These are phyloP conservation scores for Brachyalestes nurse DNA, from an alignment of 2,797 vertebrate genomes.

Conservation along the genomic window DNA sequence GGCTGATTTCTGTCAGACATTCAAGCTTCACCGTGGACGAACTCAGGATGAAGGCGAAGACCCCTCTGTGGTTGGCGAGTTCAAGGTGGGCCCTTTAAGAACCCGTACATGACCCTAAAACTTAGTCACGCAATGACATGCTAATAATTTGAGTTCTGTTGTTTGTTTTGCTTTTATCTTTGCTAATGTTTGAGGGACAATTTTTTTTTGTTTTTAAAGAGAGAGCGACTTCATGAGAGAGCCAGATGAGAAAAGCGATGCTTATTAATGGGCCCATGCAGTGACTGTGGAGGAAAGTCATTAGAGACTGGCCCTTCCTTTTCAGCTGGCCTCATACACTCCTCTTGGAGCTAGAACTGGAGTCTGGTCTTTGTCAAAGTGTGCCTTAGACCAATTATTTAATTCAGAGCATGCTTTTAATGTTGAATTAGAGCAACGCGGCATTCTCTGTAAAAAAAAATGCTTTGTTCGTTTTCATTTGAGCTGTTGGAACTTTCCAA, in stretches of 20 bases:
- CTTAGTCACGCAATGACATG: neutral
- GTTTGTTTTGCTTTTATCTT: constrained; percentile 25
- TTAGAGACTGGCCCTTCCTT: constrained; percentile 11
- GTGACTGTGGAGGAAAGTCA: constrained; percentile 9
- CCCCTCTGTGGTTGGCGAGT: constrained; percentile 91
- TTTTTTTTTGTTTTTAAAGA: neutral
- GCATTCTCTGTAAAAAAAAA: neutral
- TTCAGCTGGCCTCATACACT: constrained; percentile 18
- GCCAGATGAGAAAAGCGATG: constrained; percentile 32
- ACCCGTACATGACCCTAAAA: neutral
- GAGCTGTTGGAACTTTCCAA: neutral
- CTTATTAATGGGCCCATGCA: constrained; percentile 32
- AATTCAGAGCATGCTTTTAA: constrained; percentile 23
- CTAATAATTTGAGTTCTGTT: neutral
- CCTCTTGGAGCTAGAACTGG: constrained; percentile 11
- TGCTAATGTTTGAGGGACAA: neutral
- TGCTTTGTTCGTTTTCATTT: constrained; percentile 2
- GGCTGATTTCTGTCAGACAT: constrained; percentile 93
- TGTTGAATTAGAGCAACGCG: neutral
- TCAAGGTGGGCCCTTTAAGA: constrained; percentile 82
- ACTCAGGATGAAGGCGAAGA: constrained; percentile 86
- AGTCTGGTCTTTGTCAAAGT: constrained; percentile 45
- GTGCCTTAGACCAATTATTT: constrained; percentile 32
- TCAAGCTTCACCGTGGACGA: constrained; percentile 88
- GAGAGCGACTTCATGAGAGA: neutral